Evolutionary conservation across 2,113 vertebrate genomes (phyloP).

Genomic region (Spea bombifrons): DNA sequence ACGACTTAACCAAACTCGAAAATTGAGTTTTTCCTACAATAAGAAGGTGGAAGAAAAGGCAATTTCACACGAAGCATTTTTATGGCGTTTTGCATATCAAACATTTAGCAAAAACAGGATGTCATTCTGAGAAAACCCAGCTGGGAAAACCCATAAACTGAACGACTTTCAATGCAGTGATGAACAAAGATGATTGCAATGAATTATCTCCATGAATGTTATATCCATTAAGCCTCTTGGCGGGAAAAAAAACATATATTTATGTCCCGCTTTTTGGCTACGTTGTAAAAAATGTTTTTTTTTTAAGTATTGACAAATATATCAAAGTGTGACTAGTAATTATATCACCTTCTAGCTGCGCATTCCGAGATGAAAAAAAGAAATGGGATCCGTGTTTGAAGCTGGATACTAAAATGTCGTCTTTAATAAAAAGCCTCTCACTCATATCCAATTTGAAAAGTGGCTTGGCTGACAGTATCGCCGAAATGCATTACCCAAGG

Average conservation of each 20-base stretch:
- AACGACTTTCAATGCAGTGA: too few relatives aligned
- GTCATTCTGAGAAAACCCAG: too few relatives aligned
- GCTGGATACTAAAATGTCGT: conserved; percentile 34
- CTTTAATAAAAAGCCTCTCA: conserved; percentile 34
- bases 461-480: conserved; percentile 17
- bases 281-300: background rate
- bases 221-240: background rate
- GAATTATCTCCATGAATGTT: background rate
- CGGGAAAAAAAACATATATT: conserved; percentile 4
- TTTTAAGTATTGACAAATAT: conserved; percentile 13
- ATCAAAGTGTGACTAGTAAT: conserved; percentile 13
- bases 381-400: conserved; percentile 6
- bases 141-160: too few relatives aligned
- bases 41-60: too few relatives aligned
- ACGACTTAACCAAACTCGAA: too few relatives aligned
- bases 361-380: background rate
- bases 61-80: too few relatives aligned
- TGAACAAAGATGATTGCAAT: too few relatives aligned
- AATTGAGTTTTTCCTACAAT: too few relatives aligned
- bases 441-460: conserved; percentile 28
- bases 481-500: conserved; percentile 31
- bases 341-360: conserved; percentile 20
- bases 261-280: background rate
- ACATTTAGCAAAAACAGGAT: too few relatives aligned
- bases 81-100: too few relatives aligned